These are phyloP conservation scores for Phyllostomus discolor DNA, from an alignment of 2,113 vertebrate species.

Conservation along the genomic window DNA sequence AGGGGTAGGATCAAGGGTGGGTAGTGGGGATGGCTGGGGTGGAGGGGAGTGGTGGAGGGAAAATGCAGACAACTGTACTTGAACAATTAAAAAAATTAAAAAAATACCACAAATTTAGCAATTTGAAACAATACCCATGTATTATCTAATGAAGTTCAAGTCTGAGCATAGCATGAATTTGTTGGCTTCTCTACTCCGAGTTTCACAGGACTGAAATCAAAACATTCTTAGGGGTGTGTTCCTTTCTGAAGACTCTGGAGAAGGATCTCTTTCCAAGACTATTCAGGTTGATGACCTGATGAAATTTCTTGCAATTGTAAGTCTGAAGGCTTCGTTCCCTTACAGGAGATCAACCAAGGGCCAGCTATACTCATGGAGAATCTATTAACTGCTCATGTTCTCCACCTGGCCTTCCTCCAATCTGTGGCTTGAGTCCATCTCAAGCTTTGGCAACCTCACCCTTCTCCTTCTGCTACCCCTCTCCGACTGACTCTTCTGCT, in stretches of 20 bases:
- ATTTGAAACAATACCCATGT: not conserved
- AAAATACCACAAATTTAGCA: not conserved
- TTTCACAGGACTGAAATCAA: not conserved
- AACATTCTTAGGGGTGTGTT: not conserved
- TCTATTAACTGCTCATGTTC: not conserved
- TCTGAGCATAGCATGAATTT: not conserved
- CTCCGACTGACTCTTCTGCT: not conserved
- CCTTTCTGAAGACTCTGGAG: not conserved
- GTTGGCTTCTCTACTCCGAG: not conserved
- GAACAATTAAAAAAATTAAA: too few species aligned
- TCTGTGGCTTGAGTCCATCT: fast-evolving
- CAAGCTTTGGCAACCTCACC: not conserved
- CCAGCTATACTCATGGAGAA: not conserved
- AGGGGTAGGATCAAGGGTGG: too few species aligned
- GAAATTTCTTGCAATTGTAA: not conserved
- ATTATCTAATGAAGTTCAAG: not conserved
- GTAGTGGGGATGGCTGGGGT: too few species aligned
- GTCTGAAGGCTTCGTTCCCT: not conserved
- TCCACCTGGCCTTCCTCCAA: not conserved
- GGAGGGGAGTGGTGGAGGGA: too few species aligned
- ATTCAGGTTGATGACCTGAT: not conserved
- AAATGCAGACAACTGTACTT: too few species aligned
- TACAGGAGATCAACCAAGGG: not conserved
- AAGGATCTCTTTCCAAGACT: not conserved
- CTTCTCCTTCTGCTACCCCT: not conserved